Evolutionary conservation across 2,888 invertebrate genomes (phyloP).

Genomic region (Trachelus troglodyta): DNA sequence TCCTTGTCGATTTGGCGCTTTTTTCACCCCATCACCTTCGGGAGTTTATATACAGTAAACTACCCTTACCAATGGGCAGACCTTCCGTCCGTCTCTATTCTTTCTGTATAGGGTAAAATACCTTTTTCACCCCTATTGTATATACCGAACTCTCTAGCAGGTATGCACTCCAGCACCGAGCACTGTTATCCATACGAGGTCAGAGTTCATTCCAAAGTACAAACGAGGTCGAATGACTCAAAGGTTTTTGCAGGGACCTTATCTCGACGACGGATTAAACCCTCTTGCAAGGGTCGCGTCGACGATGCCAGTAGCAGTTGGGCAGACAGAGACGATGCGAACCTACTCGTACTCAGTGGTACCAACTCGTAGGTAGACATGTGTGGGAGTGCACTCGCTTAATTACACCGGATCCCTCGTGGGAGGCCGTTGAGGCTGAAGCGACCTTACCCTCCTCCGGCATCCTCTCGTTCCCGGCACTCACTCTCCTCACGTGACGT

Average conservation of each 20-base stretch:
- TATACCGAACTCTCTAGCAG: not conserved
- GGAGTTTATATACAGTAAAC: not conserved
- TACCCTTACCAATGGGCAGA: not conserved
- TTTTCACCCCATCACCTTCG: slow-evolving; percentile 20
- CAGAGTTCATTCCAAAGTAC: not conserved
- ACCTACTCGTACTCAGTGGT: slow-evolving; percentile 47
- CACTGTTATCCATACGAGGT: not conserved
- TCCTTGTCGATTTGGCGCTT: slow-evolving; percentile 27
- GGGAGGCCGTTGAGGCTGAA: slow-evolving; percentile 60
- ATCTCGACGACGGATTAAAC: slow-evolving; percentile 34
- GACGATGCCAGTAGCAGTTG: slow-evolving; percentile 52
- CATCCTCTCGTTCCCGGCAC: slow-evolving; percentile 32
- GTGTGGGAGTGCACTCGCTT: slow-evolving; percentile 66
- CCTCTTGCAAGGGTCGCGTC: slow-evolving; percentile 30
- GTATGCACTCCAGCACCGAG: not conserved
- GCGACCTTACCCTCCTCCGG: slow-evolving; percentile 53
- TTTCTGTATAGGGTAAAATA: not conserved
- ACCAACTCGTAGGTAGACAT: not conserved
- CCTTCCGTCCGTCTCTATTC: not conserved
- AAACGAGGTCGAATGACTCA: slow-evolving; percentile 32
- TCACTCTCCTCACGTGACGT: slow-evolving; percentile 28
- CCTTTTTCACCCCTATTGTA: not conserved
- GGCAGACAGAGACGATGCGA: slow-evolving; percentile 61
- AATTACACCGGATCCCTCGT: slow-evolving; percentile 64
- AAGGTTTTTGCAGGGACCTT: slow-evolving; percentile 50